A percentile compares a stretch with the other conserved stretches of the same genome.
These are phyloP conservation scores for Acromyrmex echinatior DNA, from an alignment of 1,140 invertebrate species.

Conservation along the genomic window DNA sequence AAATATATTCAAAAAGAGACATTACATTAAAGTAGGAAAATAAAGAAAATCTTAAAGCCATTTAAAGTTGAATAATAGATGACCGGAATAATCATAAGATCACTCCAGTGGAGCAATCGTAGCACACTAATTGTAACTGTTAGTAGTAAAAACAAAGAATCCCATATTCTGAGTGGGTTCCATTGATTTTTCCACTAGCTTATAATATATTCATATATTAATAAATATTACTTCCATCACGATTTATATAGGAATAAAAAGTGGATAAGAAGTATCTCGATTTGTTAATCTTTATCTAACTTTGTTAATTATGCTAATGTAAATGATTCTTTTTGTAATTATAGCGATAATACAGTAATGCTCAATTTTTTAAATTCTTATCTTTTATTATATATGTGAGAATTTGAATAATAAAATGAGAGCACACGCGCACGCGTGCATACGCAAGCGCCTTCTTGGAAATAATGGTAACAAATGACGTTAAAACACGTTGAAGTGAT, in stretches of 20 bases:
- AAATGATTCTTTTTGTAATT: constrained; percentile 22
- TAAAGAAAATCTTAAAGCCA: too few species aligned
- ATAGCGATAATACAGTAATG: background rate
- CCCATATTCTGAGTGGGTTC: too few species aligned
- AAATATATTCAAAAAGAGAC: too few species aligned
- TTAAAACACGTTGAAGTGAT: background rate
- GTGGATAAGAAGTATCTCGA: background rate
- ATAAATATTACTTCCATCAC: background rate
- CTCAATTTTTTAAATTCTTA: constrained; percentile 10
- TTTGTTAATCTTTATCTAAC: background rate
- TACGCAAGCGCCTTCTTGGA: constrained; percentile 25
- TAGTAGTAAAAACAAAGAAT: too few species aligned
- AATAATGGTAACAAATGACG: background rate
- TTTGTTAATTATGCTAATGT: constrained; percentile 17
- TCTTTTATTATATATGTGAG: background rate
- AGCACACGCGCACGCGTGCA: too few species aligned
- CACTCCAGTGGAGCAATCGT: too few species aligned
- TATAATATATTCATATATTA: too few species aligned
- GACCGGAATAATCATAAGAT: too few species aligned
- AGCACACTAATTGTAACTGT: too few species aligned
- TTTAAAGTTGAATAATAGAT: too few species aligned
- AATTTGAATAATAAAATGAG: background rate
- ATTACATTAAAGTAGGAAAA: too few species aligned
- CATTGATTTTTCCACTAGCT: too few species aligned
- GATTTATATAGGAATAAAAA: constrained; percentile 30